A percentile compares a stretch with the other conserved stretches of the same genome.
phyloP scores from a whole-genome alignment of 2,797 vertebrate genomes.

The Champsocephalus gunnari region DNA sequence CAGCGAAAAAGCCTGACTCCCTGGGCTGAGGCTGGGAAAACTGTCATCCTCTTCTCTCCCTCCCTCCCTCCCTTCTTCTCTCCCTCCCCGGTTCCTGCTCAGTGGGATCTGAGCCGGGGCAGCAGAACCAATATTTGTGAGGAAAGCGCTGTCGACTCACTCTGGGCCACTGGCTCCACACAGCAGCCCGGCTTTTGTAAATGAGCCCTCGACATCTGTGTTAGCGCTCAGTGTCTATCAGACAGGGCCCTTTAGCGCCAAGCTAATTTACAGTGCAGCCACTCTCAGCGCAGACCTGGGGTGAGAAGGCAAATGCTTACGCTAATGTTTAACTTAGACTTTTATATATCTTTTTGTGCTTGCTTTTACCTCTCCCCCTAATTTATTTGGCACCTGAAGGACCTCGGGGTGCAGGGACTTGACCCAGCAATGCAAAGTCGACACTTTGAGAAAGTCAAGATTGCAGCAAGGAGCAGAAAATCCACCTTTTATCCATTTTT shows the following conservation, averaged over 20 bases:
- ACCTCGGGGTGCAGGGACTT: slow-evolving; percentile 58
- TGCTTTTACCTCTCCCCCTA: slow-evolving; percentile 50
- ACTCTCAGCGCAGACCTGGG: slow-evolving; percentile 56
- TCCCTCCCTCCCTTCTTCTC: slow-evolving; percentile 44
- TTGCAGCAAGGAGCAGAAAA: slow-evolving; percentile 39
- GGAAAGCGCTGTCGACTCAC: slow-evolving; percentile 74
- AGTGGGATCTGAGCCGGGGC: slow-evolving; percentile 73
- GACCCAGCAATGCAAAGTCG: slow-evolving; percentile 63
- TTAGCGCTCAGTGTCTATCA: slow-evolving; percentile 73
- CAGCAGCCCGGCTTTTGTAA: slow-evolving; percentile 78
- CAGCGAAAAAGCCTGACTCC: slow-evolving; percentile 84
- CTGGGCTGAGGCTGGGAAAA: slow-evolving; percentile 83
- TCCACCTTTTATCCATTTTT: slow-evolving; percentile 30
- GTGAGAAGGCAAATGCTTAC: slow-evolving; percentile 78
- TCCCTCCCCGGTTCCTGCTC: slow-evolving; percentile 65
- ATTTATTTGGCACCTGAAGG: slow-evolving; percentile 69
- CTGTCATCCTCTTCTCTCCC: slow-evolving; percentile 80
- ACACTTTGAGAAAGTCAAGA: slow-evolving; percentile 59
- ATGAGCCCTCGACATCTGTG: slow-evolving; percentile 85
- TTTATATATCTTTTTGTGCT: slow-evolving; percentile 16
- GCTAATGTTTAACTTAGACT: slow-evolving; percentile 66
- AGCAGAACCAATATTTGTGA: slow-evolving; percentile 81
- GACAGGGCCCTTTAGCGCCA: slow-evolving; percentile 71
- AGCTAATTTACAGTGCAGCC: slow-evolving; percentile 76
- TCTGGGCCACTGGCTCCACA: slow-evolving; percentile 71